Evolutionary conservation across 2,888 invertebrate genomes (phyloP).

Genomic region (Drosophila birchii): DNA sequence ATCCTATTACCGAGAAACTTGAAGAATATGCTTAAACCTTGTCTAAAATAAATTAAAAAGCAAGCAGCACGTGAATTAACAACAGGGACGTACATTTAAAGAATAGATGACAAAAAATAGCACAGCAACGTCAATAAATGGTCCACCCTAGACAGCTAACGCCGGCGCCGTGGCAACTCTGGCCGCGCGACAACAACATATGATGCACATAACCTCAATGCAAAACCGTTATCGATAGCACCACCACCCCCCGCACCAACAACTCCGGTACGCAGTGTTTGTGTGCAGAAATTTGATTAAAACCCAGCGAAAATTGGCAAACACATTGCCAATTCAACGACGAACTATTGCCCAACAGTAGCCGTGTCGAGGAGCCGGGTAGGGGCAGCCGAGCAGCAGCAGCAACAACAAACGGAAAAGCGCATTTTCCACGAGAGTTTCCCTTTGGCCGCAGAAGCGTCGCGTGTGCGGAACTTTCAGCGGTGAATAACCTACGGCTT

Average conservation of each 20-base stretch:
- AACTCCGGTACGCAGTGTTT: slow-evolving; percentile 23
- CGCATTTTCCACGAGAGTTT: slow-evolving; percentile 14
- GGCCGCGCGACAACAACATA: slow-evolving; percentile 25
- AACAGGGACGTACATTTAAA: background rate
- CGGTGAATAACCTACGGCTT: slow-evolving; percentile 71
- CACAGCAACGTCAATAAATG: slow-evolving; percentile 9
- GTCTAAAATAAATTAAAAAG: background rate
- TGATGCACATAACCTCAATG: slow-evolving; percentile 33
- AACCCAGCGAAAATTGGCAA: slow-evolving; percentile 30
- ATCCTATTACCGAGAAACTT: background rate
- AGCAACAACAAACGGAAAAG: slow-evolving; percentile 24
- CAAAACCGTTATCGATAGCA: slow-evolving; percentile 23
- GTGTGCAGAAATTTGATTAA: slow-evolving; percentile 29
- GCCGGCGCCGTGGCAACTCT: slow-evolving; percentile 24
- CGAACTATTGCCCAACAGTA: slow-evolving; percentile 17
- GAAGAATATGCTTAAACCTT: background rate
- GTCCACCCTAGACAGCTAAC: slow-evolving; percentile 10
- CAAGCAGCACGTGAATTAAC: background rate
- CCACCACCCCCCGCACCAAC: slow-evolving; percentile 25
- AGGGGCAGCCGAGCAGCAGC: slow-evolving; percentile 10
- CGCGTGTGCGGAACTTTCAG: slow-evolving; percentile 70
- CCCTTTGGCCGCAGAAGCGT: slow-evolving; percentile 44
- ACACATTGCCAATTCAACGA: slow-evolving; percentile 7
- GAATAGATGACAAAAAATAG: background rate
- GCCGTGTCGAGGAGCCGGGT: slow-evolving; percentile 8